Percentiles rank a stretch among this genome's conserved stretches.
Conservation (phyloP, 1,140 invertebrate genomes). For the Rhizoglyphus robini region DNA sequence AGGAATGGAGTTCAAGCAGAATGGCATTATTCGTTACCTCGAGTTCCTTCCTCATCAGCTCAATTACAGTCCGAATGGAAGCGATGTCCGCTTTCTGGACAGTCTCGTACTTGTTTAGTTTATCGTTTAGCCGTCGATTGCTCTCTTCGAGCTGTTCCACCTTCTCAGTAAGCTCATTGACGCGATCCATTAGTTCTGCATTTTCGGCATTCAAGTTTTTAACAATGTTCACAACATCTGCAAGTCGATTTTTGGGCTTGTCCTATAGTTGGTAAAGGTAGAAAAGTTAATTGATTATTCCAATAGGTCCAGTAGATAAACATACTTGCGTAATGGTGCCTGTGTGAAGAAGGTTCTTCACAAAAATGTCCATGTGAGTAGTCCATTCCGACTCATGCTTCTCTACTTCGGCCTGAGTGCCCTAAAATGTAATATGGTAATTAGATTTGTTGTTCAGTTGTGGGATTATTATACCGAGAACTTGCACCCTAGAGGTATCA, state of each 20-base stretch:
- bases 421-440: conserved; percentile 17
- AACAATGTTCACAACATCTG: conserved; percentile 16
- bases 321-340: neutral
- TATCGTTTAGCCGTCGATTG: conserved; percentile 1
- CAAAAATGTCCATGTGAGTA: conserved; percentile 16
- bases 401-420: conserved; percentile 14
- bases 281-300: neutral
- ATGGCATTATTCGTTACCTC: neutral
- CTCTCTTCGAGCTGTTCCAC: conserved; percentile 5
- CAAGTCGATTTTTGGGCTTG: conserved; percentile 14
- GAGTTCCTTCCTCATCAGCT: conserved; percentile 18
- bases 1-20: neutral
- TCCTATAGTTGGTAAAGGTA: too few relatives aligned
- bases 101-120: conserved; percentile 6
- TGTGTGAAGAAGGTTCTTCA: conserved; percentile 12
- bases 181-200: conserved; percentile 17
- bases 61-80: conserved; percentile 17
- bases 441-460: neutral
- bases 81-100: conserved; percentile 19
- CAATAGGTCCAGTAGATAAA: neutral
- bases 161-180: conserved; percentile 15
- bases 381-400: conserved; percentile 20
- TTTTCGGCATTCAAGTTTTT: conserved; percentile 18
- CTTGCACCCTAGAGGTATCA: conserved; percentile 17
- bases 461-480: conserved; percentile 1